Evolutionary conservation across 2,888 invertebrate genomes (phyloP), one percentile per base, ranked within the genome.

Genomic region (Harpalus rufipes): DNA sequence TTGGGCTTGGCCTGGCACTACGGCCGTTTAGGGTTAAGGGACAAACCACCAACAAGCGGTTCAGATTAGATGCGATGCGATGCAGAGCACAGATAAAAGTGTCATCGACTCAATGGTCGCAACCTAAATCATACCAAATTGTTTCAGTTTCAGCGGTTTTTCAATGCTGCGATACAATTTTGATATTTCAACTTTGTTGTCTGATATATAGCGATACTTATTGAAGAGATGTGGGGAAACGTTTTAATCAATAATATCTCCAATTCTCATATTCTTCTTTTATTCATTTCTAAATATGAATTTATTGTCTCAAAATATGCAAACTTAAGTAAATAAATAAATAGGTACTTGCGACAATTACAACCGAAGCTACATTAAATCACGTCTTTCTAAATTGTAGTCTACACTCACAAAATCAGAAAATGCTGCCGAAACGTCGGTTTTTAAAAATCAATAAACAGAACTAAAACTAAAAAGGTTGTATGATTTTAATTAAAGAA

Each of bases 21-120:
- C 5, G 32, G 14, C 25, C 68, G 14, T 32, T 68, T 68, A 68
- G 68, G 68, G 68, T 39, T 68, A 32, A 68, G 68, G 68, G 68
- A 68, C 68, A 63, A 63, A 63, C 21, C 63, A 68, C 39, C 68
- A 68, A 68, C 68, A 68, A 68, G 39, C 68, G 68, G 59, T 41
- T 68, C 32, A 32, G 68, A 25, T 68, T 68, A 32, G 39, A 68
- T 41, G 68, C 68, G 68, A 68, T 68, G 68, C 68, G 68, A 68
- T 68, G 68, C 68, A 68, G 39, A 39, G 5, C 6, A 32, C 5
- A 68, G 68, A 68, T 68, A 68, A 39, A 39, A 39, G 39, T 68
- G 68, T 68, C 68, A 68, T 68, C 68, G 25, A 68, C 32, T 68
- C 68, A 41, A 39, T 32, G 68, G 39, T 41, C 68, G 39, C 7